A percentile compares a stretch with the other conserved stretches of the same genome.
Evolutionary conservation across 2,113 vertebrate species (phyloP).

Genomic region (Leptobrachium leishanense): DNA sequence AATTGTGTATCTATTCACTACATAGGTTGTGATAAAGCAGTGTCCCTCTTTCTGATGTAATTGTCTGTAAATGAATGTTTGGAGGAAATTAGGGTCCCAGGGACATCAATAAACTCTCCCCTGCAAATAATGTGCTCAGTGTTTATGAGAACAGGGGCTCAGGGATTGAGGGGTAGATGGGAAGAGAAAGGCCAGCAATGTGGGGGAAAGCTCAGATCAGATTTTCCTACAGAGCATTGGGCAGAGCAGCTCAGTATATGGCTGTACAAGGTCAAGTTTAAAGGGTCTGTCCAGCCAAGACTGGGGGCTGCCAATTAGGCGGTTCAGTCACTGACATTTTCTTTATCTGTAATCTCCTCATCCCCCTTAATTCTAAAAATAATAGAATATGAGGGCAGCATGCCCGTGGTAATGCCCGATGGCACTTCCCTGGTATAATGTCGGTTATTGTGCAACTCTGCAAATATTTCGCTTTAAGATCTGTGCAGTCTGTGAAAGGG

Average conservation of each 20-base stretch:
- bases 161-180: not conserved
- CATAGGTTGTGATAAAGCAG: constrained; percentile 45
- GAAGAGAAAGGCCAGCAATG: not conserved
- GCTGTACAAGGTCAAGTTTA: constrained; percentile 94
- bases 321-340: constrained; percentile 53
- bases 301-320: constrained; percentile 73
- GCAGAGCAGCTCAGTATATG: constrained; percentile 69
- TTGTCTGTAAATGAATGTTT: constrained; percentile 85
- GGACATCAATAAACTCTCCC: constrained; percentile 77
- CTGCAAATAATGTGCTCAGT: constrained; percentile 51
- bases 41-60: constrained; percentile 75
- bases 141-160: too few relatives aligned
- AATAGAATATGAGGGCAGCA: not conserved
- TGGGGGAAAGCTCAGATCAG: not conserved
- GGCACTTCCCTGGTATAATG: not conserved
- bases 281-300: constrained; percentile 79
- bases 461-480: too few relatives aligned
- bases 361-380: too few relatives aligned
- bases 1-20: too few relatives aligned
- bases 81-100: constrained; percentile 83
- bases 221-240: constrained; percentile 47
- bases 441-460: not conserved
- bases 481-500: not conserved
- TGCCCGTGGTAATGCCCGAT: not conserved
- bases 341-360: too few relatives aligned